Conservation (phyloP, 2,797 vertebrate species). For the Parauchenoglanis punctatus region DNA sequence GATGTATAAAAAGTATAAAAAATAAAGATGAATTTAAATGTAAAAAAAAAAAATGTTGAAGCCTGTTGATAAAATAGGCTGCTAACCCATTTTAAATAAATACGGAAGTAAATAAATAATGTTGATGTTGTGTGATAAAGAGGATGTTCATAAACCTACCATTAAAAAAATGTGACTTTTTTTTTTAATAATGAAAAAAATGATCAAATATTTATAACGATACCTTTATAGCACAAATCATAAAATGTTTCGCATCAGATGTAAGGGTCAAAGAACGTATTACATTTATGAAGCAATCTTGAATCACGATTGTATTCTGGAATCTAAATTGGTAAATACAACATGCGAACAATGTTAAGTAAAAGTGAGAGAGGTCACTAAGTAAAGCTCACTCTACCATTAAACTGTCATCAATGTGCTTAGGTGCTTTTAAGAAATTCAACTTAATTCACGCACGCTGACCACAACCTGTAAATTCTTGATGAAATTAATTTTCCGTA, state of each 20-base stretch:
- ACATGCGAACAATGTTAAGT: background rate
- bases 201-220: background rate
- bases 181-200: background rate
- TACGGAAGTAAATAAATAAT: background rate
- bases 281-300: background rate
- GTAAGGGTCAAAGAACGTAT: background rate
- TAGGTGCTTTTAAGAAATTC: background rate
- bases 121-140: background rate
- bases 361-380: background rate
- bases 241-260: background rate
- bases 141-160: background rate
- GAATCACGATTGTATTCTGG: background rate
- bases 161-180: background rate
- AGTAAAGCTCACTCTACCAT: background rate
- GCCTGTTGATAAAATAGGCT: background rate
- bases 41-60: background rate
- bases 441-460: background rate
- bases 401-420: background rate
- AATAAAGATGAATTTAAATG: background rate
- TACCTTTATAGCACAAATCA: background rate
- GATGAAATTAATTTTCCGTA: background rate
- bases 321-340: background rate
- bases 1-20: too few species aligned
- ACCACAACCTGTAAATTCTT: background rate
- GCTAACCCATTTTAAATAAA: background rate